These are phyloP conservation scores for Balanococcus diminutus DNA, from an alignment of 2,888 invertebrate genomes.

Conservation along the genomic window DNA sequence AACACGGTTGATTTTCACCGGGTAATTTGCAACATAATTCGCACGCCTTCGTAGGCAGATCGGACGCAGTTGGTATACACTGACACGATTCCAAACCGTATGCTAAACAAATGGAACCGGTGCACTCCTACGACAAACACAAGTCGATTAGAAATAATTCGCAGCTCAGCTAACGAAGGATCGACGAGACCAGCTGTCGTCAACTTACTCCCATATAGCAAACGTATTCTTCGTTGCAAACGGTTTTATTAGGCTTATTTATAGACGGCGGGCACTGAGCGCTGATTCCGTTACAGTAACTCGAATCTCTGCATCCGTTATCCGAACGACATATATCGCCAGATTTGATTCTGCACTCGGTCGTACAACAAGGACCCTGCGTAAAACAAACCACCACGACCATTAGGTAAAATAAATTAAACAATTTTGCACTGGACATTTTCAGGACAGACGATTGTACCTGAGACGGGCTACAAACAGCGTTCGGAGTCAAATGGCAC, in stretches of 20 bases:
- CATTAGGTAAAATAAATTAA: too few relatives aligned
- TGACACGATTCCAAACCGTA: conserved; percentile 96
- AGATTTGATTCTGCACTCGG: conserved; percentile 81
- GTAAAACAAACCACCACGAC: too few relatives aligned
- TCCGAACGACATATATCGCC: conserved; percentile 89
- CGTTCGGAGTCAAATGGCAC: conserved; percentile 79
- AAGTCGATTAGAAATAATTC: not conserved
- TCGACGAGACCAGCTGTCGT: too few relatives aligned
- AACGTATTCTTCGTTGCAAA: conserved; percentile 96
- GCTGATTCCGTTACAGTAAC: conserved; percentile 87
- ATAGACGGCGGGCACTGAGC: conserved; percentile 91
- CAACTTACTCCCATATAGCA: conserved; percentile 91
- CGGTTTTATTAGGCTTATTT: conserved; percentile 91
- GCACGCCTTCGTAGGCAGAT: conserved; percentile 84
- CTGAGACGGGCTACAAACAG: conserved; percentile 82
- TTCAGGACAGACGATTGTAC: too few relatives aligned
- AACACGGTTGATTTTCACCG: conserved; percentile 79
- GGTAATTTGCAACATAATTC: conserved; percentile 90
- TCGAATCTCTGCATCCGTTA: conserved; percentile 91
- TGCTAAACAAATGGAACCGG: conserved; percentile 95
- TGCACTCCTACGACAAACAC: conserved; percentile 75
- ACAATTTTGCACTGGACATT: too few relatives aligned
- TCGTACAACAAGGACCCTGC: conserved; percentile 95
- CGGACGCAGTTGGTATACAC: conserved; percentile 79
- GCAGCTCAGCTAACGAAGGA: too few relatives aligned